A percentile compares a stretch with the other conserved stretches of the same genome.
Evolutionary conservation across 30 jellyfish, hydroid and myxozoan species (phyloP).

Genomic region (Pelagia noctiluca): DNA sequence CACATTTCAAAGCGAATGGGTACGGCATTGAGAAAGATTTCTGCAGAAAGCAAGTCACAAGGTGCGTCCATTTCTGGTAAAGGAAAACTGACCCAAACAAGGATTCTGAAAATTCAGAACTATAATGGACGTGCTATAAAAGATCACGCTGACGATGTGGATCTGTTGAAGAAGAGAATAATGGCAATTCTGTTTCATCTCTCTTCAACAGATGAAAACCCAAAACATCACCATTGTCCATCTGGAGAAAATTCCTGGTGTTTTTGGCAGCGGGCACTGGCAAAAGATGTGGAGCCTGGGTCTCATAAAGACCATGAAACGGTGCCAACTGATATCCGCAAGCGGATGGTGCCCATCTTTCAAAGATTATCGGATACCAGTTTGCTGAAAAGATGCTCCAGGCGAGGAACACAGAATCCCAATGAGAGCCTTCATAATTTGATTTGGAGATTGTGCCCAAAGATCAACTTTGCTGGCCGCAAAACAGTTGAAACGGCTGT

Average conservation of each 20-base stretch:
- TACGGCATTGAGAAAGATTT: constrained; percentile 13
- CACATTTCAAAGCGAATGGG: constrained; percentile 41
- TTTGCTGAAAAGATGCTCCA: constrained; percentile 28
- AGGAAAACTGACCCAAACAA: constrained; percentile 37
- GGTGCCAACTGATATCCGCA: not conserved
- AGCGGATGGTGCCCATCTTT: constrained; percentile 7
- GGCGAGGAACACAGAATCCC: constrained; percentile 52
- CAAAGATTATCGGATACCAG: constrained; percentile 3
- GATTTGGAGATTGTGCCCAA: constrained; percentile 58
- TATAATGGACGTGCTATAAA: constrained; percentile 21
- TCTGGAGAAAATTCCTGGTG: constrained; percentile 31
- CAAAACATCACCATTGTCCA: constrained; percentile 9
- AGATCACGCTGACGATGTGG: constrained; percentile 16
- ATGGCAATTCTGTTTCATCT: constrained; percentile 2
- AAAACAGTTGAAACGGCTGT: constrained; percentile 59
- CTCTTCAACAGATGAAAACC: constrained; percentile 5
- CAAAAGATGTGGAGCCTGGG: constrained; percentile 15
- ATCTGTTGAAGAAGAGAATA: constrained; percentile 5
- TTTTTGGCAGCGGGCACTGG: constrained; percentile 38
- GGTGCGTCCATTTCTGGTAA: constrained; percentile 1
- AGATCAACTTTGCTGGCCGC: constrained; percentile 41
- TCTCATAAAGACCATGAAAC: constrained; percentile 17
- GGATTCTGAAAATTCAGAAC: not conserved
- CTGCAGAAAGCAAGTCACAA: constrained; percentile 1
- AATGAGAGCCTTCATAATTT: constrained; percentile 48